These are phyloP conservation scores for Colletes collaris DNA, from an alignment of 2,888 invertebrate genomes.

Conservation along the genomic window DNA sequence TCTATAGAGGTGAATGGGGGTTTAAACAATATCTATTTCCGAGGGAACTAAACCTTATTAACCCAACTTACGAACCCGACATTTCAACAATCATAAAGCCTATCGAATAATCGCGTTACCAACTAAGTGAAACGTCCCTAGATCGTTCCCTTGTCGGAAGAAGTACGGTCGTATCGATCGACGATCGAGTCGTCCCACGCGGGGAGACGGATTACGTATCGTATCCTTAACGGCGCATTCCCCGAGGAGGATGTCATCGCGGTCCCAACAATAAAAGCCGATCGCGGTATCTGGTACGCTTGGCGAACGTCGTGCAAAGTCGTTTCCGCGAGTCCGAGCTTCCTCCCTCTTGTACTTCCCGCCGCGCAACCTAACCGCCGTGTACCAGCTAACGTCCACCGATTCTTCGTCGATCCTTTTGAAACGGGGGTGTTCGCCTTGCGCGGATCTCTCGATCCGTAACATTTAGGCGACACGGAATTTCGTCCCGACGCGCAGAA, in stretches of 20 bases:
- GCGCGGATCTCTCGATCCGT: not conserved
- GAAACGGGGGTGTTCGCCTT: not conserved
- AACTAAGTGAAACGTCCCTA: too few relatives aligned
- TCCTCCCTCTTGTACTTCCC: too few relatives aligned
- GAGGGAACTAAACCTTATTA: too few relatives aligned
- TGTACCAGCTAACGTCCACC: too few relatives aligned
- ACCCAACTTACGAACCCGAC: too few relatives aligned
- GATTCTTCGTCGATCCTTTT: slow-evolving; percentile 62
- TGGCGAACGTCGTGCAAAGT: not conserved
- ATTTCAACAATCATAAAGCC: too few relatives aligned
- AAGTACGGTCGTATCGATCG: slow-evolving; percentile 14
- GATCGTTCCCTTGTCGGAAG: too few relatives aligned
- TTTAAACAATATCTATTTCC: too few relatives aligned
- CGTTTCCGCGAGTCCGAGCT: slow-evolving; percentile 19
- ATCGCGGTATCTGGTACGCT: slow-evolving; percentile 27
- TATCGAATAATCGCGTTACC: too few relatives aligned
- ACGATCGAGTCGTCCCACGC: slow-evolving; percentile 54
- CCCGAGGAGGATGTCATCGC: slow-evolving; percentile 60
- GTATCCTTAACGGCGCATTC: slow-evolving; percentile 59
- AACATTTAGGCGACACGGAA: slow-evolving; percentile 42
- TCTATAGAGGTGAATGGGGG: too few relatives aligned
- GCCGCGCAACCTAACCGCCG: too few relatives aligned
- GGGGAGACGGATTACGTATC: slow-evolving; percentile 55
- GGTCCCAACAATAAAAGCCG: slow-evolving; percentile 49
- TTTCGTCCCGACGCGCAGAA: slow-evolving; percentile 46